Conservation (phyloP, 2,888 invertebrate species). For the Zootermopsis nevadensis region DNA sequence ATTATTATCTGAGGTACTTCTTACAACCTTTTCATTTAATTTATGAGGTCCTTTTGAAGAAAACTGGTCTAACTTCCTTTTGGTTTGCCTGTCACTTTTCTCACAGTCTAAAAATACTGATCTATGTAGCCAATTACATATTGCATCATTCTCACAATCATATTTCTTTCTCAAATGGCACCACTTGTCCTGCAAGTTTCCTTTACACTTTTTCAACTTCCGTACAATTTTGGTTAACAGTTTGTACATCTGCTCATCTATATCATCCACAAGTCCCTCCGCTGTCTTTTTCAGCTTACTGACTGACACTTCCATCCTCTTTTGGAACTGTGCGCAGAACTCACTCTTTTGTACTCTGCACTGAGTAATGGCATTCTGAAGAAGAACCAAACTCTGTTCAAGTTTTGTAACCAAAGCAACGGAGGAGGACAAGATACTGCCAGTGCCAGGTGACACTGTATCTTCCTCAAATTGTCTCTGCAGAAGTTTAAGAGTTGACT, state of each 20-base stretch:
- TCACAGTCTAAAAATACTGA: slow-evolving; percentile 33
- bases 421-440: background rate
- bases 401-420: background rate
- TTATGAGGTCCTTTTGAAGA: background rate
- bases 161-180: slow-evolving; percentile 21
- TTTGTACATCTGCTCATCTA: slow-evolving; percentile 37
- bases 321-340: slow-evolving; percentile 1
- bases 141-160: background rate
- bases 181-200: slow-evolving; percentile 31
- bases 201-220: slow-evolving; percentile 25
- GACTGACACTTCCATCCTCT: slow-evolving; percentile 28
- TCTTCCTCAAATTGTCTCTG: slow-evolving; percentile 20
- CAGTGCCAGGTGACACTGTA: background rate
- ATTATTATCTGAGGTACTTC: background rate
- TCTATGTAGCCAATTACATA: background rate
- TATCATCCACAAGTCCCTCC: slow-evolving; percentile 26
- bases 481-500: slow-evolving; percentile 24
- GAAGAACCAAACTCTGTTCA: slow-evolving; percentile 18
- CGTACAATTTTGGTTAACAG: slow-evolving; percentile 2
- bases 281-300: slow-evolving; percentile 11
- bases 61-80: background rate
- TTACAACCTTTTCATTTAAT: background rate
- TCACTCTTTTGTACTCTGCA: background rate
- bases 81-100: background rate
- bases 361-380: slow-evolving; percentile 1